Evolutionary conservation across 1,140 invertebrate genomes (phyloP).

Genomic region (Sitobion miscanthi): DNA sequence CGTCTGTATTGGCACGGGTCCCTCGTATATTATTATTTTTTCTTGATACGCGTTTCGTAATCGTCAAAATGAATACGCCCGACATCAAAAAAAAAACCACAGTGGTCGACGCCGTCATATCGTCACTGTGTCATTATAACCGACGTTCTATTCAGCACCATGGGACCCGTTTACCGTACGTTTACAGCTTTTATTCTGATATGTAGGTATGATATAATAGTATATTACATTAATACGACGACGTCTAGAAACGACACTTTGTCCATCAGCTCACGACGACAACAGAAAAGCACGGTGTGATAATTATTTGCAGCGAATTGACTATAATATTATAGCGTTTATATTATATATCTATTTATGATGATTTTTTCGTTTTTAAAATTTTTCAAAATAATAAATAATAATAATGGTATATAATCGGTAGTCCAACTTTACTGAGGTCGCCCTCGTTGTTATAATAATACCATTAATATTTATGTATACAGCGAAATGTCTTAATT

Average conservation of each 20-base stretch:
- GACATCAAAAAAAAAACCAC: not conserved
- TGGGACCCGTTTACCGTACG: not conserved
- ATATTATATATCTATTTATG: no score
- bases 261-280: not conserved
- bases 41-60: conserved; percentile 11
- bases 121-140: not conserved
- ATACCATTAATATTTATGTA: no score
- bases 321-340: not conserved
- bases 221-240: not conserved
- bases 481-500: no score
- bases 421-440: no score
- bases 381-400: not conserved
- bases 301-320: not conserved
- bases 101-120: not conserved
- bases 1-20: not conserved
- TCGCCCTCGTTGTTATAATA: no score
- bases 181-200: not conserved
- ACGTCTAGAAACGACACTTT: not conserved
- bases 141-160: not conserved
- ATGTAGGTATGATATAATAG: not conserved
- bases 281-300: not conserved
- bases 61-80: not conserved
- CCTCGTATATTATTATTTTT: not conserved
- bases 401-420: not conserved
- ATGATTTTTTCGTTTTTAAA: not conserved